A percentile compares a stretch with the other conserved stretches of the same genome.
Evolutionary conservation across 1,140 invertebrate genomes (phyloP).

Genomic region (Drosophila persimilis): DNA sequence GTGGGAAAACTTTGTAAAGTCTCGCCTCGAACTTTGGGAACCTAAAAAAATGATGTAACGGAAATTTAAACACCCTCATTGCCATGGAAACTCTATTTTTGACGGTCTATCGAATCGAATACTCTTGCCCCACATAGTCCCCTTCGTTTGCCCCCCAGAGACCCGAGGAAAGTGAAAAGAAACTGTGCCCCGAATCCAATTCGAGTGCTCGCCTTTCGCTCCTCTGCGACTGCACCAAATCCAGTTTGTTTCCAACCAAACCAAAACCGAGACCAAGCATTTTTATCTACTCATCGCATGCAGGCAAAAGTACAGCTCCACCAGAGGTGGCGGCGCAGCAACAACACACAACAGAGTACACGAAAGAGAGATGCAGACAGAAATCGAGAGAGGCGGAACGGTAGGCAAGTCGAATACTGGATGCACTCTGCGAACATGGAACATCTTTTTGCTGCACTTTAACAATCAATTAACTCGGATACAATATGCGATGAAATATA

Average conservation of each 20-base stretch:
- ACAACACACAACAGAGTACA: conserved; percentile 43
- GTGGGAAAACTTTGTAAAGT: conserved; percentile 30
- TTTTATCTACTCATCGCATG: conserved; percentile 61
- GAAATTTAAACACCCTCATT: conserved; percentile 22
- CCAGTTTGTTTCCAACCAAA: conserved; percentile 74
- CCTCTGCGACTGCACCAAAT: conserved; percentile 40
- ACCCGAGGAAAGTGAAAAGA: conserved; percentile 46
- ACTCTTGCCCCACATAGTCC: conserved; percentile 28
- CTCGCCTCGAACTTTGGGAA: conserved; percentile 7
- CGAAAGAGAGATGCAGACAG: conserved; percentile 1
- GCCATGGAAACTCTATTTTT: conserved; percentile 6
- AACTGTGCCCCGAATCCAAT: conserved; percentile 44
- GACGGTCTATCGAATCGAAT: neutral
- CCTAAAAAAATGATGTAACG: conserved; percentile 20
- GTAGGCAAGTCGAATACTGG: conserved; percentile 2
- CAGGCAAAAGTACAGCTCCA: conserved; percentile 72
- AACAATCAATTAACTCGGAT: no score
- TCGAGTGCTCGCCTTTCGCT: neutral
- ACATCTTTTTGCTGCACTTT: no score
- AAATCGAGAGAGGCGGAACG: neutral
- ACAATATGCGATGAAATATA: no score
- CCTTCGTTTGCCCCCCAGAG: conserved; percentile 31
- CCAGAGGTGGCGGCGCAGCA: conserved; percentile 28
- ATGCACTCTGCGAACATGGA: neutral
- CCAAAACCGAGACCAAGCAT: conserved; percentile 55